Evolutionary conservation across 1,140 invertebrate genomes (phyloP), one percentile per base, ranked within the genome.

Genomic region (Lasioglossum albipes): DNA sequence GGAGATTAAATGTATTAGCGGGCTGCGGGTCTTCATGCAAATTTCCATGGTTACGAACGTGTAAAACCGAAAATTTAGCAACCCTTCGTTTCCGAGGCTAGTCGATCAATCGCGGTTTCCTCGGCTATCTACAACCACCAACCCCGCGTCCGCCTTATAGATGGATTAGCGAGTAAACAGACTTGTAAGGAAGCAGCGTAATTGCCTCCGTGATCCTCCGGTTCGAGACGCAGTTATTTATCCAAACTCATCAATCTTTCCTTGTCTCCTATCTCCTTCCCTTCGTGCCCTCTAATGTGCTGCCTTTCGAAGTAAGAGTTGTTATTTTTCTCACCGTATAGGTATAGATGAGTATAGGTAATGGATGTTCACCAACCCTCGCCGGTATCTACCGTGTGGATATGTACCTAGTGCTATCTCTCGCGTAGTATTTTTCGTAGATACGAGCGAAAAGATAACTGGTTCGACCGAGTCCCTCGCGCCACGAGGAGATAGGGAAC

Each of bases 401-500:
- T 66, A 66, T 45, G 20, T 45, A 66, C 41, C 18, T 66, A 66
- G 13, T 66, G 20, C 20, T 66, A 66, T 66, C 65, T 45, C 7
- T 41, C 10, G 16, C 10, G 16, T 45, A 41, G 65, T 22, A 12
- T 66, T 42, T 66, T 36, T 45, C 65, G 65, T 66, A 45, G 41
- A 66, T 66, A 66, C 65, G 9, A 66, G 65, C 9, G 20, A 12
- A 2, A 7, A 66, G 41, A 66, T 66, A 66, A 66, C 41, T 10
- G 20, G 12, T 45, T 59, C 41, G 41, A 22, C 36, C 9, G 42
- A 13, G 1, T 27, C 22, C 9, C 59, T 64, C 31, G 27, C 31
- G 27, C 22, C 20, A 12, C 65, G 41, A 22, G 22, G 20, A 42
- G 65, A 66, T 66, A 66, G 20, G 20, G 36, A 20, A 16, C 36